A percentile compares a stretch with the other conserved stretches of the same genome.
Conservation (phyloP, 1,140 invertebrate genomes). For the Drosophila funebris region DNA sequence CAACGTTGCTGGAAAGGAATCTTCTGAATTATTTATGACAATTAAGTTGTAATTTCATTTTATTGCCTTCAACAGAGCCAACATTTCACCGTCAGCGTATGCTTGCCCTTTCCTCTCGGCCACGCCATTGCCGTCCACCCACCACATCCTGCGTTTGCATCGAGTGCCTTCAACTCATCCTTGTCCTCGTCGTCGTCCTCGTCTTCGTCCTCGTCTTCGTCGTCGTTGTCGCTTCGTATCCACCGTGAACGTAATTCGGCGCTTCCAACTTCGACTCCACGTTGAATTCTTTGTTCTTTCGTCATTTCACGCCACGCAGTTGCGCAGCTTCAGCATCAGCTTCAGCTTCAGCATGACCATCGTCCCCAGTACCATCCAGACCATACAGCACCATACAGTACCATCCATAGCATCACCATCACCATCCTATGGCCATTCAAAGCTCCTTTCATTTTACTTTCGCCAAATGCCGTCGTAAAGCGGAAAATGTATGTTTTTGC, state of each 20-base stretch:
- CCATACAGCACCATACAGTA: neutral
- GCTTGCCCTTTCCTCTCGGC: neutral
- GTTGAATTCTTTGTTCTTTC: constrained; percentile 49
- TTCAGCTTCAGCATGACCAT: constrained; percentile 47
- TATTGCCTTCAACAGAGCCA: constrained; percentile 66
- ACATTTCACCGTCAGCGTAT: constrained; percentile 55
- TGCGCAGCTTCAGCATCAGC: constrained; percentile 58
- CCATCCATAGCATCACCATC: neutral
- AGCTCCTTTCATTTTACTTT: constrained; percentile 46
- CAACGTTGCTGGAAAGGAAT: constrained; percentile 49
- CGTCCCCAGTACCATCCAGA: neutral
- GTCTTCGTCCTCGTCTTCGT: neutral
- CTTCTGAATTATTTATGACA: constrained; percentile 71
- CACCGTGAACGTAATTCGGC: constrained; percentile 7
- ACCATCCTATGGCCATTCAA: constrained; percentile 31
- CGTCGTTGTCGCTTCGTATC: neutral
- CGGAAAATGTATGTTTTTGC: constrained; percentile 59
- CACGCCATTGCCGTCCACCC: too few relatives aligned
- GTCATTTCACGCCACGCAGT: constrained; percentile 58
- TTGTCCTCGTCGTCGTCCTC: neutral
- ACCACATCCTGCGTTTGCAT: neutral
- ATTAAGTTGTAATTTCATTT: constrained; percentile 74
- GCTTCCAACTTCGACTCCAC: constrained; percentile 17
- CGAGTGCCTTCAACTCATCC: neutral
- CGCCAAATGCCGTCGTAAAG: constrained; percentile 57